Percentiles rank a stretch among this genome's conserved stretches.
Evolutionary conservation across 1,140 invertebrate genomes (phyloP).

Genomic region (Euura saliciscinereae): DNA sequence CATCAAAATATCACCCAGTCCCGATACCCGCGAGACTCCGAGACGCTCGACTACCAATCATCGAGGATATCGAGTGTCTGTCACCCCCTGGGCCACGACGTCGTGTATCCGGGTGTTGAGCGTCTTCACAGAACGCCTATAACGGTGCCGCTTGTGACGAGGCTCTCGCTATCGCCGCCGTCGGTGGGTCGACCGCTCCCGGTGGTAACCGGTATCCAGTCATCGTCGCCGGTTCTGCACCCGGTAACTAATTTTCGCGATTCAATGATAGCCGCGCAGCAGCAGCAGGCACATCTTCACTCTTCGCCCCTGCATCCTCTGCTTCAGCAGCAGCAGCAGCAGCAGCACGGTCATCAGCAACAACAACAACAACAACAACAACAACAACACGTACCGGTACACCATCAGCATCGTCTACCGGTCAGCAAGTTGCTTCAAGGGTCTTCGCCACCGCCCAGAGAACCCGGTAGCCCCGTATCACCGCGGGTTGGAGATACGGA

Average conservation of each 20-base stretch:
- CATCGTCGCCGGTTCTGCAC: slow-evolving; percentile 43
- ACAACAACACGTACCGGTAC: slow-evolving; percentile 25
- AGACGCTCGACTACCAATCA: slow-evolving; percentile 6
- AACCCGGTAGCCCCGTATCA: slow-evolving; percentile 37
- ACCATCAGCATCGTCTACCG: slow-evolving; percentile 40
- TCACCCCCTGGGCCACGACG: slow-evolving; percentile 39
- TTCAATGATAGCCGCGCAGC: no score
- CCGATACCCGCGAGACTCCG: slow-evolving; percentile 14
- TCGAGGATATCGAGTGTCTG: not conserved
- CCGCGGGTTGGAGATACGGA: slow-evolving; percentile 30
- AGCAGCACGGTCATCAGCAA: slow-evolving; percentile 27
- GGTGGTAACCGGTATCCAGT: slow-evolving; percentile 43
- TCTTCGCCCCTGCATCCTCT: not conserved
- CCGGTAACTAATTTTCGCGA: slow-evolving; percentile 15
- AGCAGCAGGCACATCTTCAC: not conserved
- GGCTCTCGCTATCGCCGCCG: slow-evolving; percentile 53
- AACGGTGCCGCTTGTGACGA: slow-evolving; percentile 49
- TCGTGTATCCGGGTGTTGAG: slow-evolving; percentile 43
- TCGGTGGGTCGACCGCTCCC: slow-evolving; percentile 36
- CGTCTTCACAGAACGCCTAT: slow-evolving; percentile 47
- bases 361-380: slow-evolving; percentile 25
- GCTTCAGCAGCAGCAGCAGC: slow-evolving; percentile 24
- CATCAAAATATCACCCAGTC: slow-evolving; percentile 36
- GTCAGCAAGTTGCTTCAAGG: slow-evolving; percentile 48
- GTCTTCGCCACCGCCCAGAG: slow-evolving; percentile 14